Base-by-base conservation (phyloP, 2,888 invertebrate genomes). In the Coremacera marginata region DNA sequence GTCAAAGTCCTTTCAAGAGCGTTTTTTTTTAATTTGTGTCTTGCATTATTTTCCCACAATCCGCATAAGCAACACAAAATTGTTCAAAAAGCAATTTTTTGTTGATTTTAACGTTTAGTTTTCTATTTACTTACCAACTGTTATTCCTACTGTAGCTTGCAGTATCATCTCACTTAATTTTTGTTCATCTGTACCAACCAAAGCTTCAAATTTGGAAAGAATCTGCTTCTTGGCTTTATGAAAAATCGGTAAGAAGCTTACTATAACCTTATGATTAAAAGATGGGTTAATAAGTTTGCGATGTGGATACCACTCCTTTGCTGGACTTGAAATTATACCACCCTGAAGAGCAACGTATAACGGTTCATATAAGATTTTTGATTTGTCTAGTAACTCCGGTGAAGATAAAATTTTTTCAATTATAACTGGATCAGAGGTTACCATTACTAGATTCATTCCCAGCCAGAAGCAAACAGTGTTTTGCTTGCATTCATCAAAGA, bases 401-500 rank as follows among this genome's bases (percentile, higher is more conserved):
- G 82, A 82, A 22, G 82, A 79, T 0, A 83, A 72, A 37, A 83
- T 72, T 60, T 80, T 77, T 62, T 82, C 81, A 31, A 79, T 77
- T 3, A 81, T 52, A 5, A 65, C 77, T 2, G 82, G 82, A 34
- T 83, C 83, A 0, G 75, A 71, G 4, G 81, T 80, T 8, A 82
- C 19, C 8, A 83, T 8, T 9, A 75, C 65, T 0, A 83, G 81
- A 22, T 79, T 60, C 7, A 77, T 52, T 8, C 83, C 83, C 8
- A 80, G 14, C 81, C 81, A 82, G 25, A 81, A 31, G 70, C 77
- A 77, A n/a, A 81, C 63, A 0, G 78, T 80, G n/a, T 75, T 44
- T 44, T 14, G 44, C 14, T 78, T 78, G 55, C 65, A 77, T 9
- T 76, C 74, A 57, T 55, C 49, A 9, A 80, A 75, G n/a, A 80